Percentiles rank a stretch among this genome's conserved stretches.
phyloP scores from a whole-genome alignment of 1,140 invertebrate genomes.

The Ceratitis capitata region DNA sequence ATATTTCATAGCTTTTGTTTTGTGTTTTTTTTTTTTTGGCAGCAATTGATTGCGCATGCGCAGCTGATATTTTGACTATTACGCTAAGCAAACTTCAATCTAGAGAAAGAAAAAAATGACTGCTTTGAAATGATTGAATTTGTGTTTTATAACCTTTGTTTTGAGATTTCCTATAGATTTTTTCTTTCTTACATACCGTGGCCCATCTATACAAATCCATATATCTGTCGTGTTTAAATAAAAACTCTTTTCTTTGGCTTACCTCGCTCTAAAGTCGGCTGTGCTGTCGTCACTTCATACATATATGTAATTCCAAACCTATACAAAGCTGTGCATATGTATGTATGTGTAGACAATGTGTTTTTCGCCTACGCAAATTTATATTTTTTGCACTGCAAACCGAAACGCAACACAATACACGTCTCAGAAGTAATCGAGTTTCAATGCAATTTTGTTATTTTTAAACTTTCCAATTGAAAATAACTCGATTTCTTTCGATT shows the following conservation, averaged over 20 bases:
- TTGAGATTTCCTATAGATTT: not conserved
- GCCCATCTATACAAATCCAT: not conserved
- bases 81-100: not conserved
- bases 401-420: not conserved
- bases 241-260: not conserved
- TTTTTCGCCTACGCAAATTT: not conserved
- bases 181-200: not conserved
- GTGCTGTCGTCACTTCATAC: not conserved
- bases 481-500: not conserved
- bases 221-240: not conserved
- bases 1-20: not conserved
- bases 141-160: not conserved
- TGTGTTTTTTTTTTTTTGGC: not conserved
- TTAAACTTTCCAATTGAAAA: constrained; percentile 1
- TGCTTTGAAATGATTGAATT: no score
- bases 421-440: not conserved
- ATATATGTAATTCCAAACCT: no score
- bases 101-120: not conserved
- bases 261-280: not conserved
- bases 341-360: not conserved
- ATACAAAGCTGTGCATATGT: no score
- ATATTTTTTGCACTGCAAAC: not conserved
- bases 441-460: not conserved
- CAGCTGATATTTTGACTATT: not conserved
- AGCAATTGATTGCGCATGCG: not conserved